A percentile compares a stretch with the other conserved stretches of the same genome.
phyloP scores from a whole-genome alignment of 2,797 vertebrate genomes.

The Sebastes nivosus region DNA sequence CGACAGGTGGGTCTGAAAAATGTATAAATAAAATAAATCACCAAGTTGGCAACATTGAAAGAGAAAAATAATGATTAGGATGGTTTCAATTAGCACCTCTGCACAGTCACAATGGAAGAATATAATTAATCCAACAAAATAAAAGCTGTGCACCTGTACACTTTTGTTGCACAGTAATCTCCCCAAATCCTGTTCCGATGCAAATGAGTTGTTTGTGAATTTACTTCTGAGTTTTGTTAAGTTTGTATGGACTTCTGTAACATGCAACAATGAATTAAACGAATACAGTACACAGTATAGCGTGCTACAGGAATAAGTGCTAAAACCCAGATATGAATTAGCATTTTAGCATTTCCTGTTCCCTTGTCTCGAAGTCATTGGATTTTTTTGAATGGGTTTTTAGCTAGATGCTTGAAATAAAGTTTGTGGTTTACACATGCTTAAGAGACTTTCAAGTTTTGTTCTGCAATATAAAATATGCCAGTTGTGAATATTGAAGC shows the following conservation, averaged over 20 bases:
- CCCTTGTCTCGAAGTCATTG: too few relatives aligned
- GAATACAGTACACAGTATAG: too few relatives aligned
- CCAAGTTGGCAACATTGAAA: background rate
- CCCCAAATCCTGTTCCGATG: background rate
- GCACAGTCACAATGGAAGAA: constrained; percentile 12
- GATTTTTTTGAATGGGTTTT: too few relatives aligned
- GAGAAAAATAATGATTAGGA: constrained; percentile 25
- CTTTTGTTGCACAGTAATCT: background rate
- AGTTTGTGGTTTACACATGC: too few relatives aligned
- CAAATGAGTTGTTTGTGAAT: constrained; percentile 5
- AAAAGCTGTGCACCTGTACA: background rate
- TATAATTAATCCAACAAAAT: constrained; percentile 11
- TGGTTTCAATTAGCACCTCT: constrained; percentile 26
- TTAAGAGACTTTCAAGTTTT: too few relatives aligned
- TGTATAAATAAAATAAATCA: background rate
- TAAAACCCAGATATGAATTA: too few relatives aligned
- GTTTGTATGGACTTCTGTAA: background rate
- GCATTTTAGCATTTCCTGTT: too few relatives aligned
- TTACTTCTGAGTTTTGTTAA: background rate
- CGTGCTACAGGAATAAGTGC: too few relatives aligned
- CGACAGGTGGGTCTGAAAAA: constrained; percentile 26
- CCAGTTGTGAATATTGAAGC: too few relatives aligned
- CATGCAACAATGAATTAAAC: too few relatives aligned
- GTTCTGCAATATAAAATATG: too few relatives aligned
- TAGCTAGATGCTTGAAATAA: too few relatives aligned